These are phyloP conservation scores for Corythoichthys haematopterus DNA, from an alignment of 2,113 vertebrate genomes.

Conservation along the genomic window DNA sequence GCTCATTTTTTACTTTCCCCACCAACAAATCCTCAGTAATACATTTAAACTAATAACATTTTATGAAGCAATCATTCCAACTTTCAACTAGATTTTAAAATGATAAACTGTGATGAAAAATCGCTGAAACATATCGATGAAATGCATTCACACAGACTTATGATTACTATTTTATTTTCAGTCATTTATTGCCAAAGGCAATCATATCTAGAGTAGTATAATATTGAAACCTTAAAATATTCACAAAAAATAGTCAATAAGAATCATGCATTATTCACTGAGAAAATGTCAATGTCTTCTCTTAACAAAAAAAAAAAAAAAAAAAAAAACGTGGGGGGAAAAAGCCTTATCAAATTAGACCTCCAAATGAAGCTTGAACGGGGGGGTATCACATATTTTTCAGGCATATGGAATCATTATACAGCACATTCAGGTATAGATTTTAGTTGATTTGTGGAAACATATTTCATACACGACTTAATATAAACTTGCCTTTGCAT, in stretches of 20 bases:
- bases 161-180: neutral
- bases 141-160: neutral
- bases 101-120: neutral
- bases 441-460: too few relatives aligned
- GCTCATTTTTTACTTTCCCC: slow-evolving; percentile 6
- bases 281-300: neutral
- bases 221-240: neutral
- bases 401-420: too few relatives aligned
- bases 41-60: slow-evolving; percentile 27
- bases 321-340: neutral
- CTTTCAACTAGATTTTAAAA: slow-evolving; percentile 2
- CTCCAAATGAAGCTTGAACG: too few relatives aligned
- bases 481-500: too few relatives aligned
- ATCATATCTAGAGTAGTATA: neutral
- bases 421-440: too few relatives aligned
- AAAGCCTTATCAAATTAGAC: neutral
- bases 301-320: neutral
- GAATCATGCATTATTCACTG: neutral
- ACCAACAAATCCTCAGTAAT: slow-evolving; percentile 40
- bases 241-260: neutral
- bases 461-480: too few relatives aligned
- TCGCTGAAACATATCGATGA: slow-evolving; percentile 7
- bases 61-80: slow-evolving; percentile 16
- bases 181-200: neutral
- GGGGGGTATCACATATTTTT: too few relatives aligned